Conservation (phyloP, 2,888 invertebrate species). For the Mythimna lalbum region DNA sequence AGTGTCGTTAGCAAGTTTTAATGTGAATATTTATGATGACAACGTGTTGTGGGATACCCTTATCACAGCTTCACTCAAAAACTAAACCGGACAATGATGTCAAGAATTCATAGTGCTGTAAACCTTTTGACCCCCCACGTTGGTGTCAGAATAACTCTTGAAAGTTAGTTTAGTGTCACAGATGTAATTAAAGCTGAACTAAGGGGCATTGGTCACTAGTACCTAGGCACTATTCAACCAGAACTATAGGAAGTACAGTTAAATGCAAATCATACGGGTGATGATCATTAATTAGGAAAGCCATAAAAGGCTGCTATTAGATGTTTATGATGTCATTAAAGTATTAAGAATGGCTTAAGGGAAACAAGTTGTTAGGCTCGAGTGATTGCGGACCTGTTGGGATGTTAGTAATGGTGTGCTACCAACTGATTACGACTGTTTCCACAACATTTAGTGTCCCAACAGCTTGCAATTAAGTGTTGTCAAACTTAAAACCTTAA, state of each 20-base stretch:
- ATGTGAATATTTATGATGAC: slow-evolving; percentile 62
- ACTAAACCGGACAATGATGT: slow-evolving; percentile 60
- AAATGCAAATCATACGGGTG: slow-evolving; percentile 46
- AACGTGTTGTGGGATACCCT: slow-evolving; percentile 57
- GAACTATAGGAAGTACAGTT: slow-evolving; percentile 45
- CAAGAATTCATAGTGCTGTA: slow-evolving; percentile 60
- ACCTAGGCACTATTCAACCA: slow-evolving; percentile 29
- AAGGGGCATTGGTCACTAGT: slow-evolving; percentile 50
- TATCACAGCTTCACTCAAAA: slow-evolving; percentile 54
- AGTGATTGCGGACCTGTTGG: slow-evolving; percentile 24
- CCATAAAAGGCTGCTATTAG: slow-evolving; percentile 46
- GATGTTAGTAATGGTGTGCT: slow-evolving; percentile 30
- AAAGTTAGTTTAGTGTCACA: slow-evolving; percentile 56
- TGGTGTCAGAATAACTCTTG: slow-evolving; percentile 52
- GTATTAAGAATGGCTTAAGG: slow-evolving; percentile 22
- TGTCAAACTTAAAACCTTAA: slow-evolving; percentile 10
- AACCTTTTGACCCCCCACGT: slow-evolving; percentile 68
- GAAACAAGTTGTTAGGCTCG: slow-evolving; percentile 40
- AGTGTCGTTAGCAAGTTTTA: slow-evolving; percentile 64
- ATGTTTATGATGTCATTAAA: slow-evolving; percentile 36
- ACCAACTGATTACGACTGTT: slow-evolving; percentile 36
- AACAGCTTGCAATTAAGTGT: slow-evolving; percentile 11
- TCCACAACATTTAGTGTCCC: slow-evolving; percentile 23
- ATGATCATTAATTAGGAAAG: slow-evolving; percentile 41
- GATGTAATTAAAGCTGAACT: slow-evolving; percentile 56